Conservation (phyloP, 2,113 vertebrate species). For the Colossoma macropomum region DNA sequence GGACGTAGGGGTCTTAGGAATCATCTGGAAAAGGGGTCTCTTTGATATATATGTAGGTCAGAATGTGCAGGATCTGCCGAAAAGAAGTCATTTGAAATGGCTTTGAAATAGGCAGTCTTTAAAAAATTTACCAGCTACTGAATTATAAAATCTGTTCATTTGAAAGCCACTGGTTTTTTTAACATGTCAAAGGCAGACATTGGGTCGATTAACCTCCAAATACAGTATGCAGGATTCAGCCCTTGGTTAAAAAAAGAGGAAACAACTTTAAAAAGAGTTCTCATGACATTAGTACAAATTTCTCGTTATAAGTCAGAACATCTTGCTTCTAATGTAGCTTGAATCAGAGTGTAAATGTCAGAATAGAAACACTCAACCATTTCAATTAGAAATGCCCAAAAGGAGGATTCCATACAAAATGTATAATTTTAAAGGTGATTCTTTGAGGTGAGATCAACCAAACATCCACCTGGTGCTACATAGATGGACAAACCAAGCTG, state of each 20-base stretch:
- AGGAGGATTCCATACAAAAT: neutral
- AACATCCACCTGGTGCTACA: neutral
- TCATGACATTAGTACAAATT: no score
- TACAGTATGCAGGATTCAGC: neutral
- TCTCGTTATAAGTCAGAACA: no score
- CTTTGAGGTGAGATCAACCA: neutral
- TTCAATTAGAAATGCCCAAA: neutral
- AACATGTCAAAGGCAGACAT: constrained; percentile 39
- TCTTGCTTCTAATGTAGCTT: neutral
- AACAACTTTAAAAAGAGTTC: neutral
- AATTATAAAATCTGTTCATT: constrained; percentile 52
- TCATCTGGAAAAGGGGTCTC: constrained; percentile 7
- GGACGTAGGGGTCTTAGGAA: neutral
- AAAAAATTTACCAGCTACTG: constrained; percentile 45
- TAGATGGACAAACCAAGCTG: neutral
- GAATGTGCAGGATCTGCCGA: constrained; percentile 33
- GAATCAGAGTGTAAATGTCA: neutral
- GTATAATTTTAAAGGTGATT: neutral
- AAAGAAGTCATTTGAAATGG: constrained; percentile 39
- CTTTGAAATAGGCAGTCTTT: constrained; percentile 51
- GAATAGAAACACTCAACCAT: neutral
- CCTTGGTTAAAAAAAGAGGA: neutral
- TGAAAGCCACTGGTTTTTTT: constrained; percentile 17
- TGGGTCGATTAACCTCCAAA: constrained; percentile 28
- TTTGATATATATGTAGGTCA: constrained; percentile 51